Base-by-base conservation (phyloP, 2,113 vertebrate species). In the Melanocharis versteri region DNA sequence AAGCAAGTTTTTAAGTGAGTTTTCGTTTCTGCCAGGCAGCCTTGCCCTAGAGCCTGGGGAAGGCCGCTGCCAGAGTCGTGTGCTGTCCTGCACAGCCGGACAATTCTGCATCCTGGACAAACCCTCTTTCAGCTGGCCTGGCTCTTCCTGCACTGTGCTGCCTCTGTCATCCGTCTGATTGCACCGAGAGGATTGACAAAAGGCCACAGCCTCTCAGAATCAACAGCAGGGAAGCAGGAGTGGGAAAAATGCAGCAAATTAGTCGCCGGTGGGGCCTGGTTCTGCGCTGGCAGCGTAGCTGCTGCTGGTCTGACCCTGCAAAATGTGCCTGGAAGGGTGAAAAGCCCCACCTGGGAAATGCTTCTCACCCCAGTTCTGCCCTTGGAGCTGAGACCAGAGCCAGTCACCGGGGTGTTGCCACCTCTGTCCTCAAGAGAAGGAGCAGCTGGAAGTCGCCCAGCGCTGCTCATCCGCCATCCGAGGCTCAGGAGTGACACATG, bases 391-490 rank as follows among this genome's bases (percentile, higher is more conserved):
- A 84, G 26, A 53, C 7, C 20, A 64, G 82, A 35, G 19, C 14
- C 17, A 33, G 10, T 11, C 58, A 53, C 11, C 21, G 57, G 26
- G 12, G 22, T 54, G 9, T 61, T 69, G 15, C 14, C 33, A 15
- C 37, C 37, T 42, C 58, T 60, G 9, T 58, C 45, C 22, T n/a
- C 44, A 56, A 8, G 1, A 76, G 51, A 64, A 76, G 18, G 11
- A 93, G n/a, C 22, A 56, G 17, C 31, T 86, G 62, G 40, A 53
- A 3, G 5, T 6, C 56, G 56, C 13, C 24, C 39, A 54, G 35
- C 8, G 14, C 33, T 3, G 0, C 65, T 26, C 9, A 4, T 13
- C 35, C 40, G 24, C 42, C 1, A 0, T 12, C 30, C 42, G 35
- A 66, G 30, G 37, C 9, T 71, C 54, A 15, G 26, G 15, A 30